Conservation (phyloP, 1,140 invertebrate genomes). For the Macrobrachium rosenbergii region DNA sequence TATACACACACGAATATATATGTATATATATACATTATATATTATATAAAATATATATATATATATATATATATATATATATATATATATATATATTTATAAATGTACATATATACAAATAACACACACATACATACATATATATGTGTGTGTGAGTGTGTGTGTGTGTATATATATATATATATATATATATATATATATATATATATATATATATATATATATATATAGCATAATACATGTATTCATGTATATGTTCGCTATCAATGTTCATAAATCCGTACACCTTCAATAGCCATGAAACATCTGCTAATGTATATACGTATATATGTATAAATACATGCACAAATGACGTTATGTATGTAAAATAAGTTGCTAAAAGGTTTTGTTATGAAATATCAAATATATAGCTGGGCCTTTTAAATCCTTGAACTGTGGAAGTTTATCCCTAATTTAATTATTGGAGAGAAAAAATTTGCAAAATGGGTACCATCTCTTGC, state of each 20-base stretch:
- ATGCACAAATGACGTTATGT: not conserved
- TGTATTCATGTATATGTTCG: not conserved
- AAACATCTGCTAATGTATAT: not conserved
- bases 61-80: slow-evolving; percentile 29
- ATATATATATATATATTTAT: slow-evolving; percentile 14
- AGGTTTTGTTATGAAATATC: too few species aligned
- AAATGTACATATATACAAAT: slow-evolving; percentile 10
- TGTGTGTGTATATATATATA: slow-evolving; percentile 30
- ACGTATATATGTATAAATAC: slow-evolving; percentile 1
- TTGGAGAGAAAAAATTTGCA: too few species aligned
- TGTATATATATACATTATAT: slow-evolving; percentile 29
- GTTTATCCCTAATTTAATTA: too few species aligned
- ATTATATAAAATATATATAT: slow-evolving; percentile 8
- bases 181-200: slow-evolving; percentile 35
- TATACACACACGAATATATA: not conserved
- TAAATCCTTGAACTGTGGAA: too few species aligned
- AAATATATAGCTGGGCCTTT: too few species aligned
- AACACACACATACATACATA: slow-evolving; percentile 26
- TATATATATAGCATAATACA: slow-evolving; percentile 12
- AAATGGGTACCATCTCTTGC: too few species aligned
- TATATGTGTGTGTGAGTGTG: slow-evolving; percentile 21
- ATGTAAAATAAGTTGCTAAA: too few species aligned
- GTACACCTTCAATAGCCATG: not conserved
- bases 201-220: slow-evolving; percentile 19
- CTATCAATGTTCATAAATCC: too few species aligned